Evolutionary conservation across 2,888 invertebrate genomes (phyloP), one percentile per base, ranked within the genome.

Genomic region (Epistrophe eligans): DNA sequence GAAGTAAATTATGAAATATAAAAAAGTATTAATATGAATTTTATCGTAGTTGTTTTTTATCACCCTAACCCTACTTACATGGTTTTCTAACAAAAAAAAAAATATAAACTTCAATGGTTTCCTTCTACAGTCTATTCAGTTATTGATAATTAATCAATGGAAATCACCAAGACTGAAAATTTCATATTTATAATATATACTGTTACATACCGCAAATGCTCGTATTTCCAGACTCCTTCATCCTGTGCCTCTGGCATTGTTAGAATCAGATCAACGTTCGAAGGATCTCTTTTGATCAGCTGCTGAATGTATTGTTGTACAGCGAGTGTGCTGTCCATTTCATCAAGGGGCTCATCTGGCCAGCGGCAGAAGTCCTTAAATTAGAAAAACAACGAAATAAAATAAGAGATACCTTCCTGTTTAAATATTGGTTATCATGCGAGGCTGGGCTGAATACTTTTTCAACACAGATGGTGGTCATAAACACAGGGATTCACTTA

Each of bases 211-310:
- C 97, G 95, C 82, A 99, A 94, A 94, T 99, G 99, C 94, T 99
- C 99, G 93, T 99, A 99, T 94, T 99, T 99, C 99, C 99, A 99
- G 66, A 99, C 99, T 50, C 99, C 99, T 93, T 99, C 99, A 92
- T 99, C 99, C 93, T 99, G 99, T 24, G 97, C 96, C 90, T 99
- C 99, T 2, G 99, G 99, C 94, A 99, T 98, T 90, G 96, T 98
- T 67, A 99, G 94, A 91, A 99, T 99, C 80, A 97, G 95, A 90
- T 99, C 99, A 82, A 99, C 97, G 94, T 98, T 98, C 11, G 97
- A 95, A 35, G 98, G 98, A 93, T 99, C 98, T 88, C 96, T 95
- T 89, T 98, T 95, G 90, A 99, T 99, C 89, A 98, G 96, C 94
- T 99, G 99, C 93, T 99, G 99, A 91, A 99, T 99, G 92, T 98